Evolutionary conservation across 2,113 vertebrate species (phyloP), one percentile per base, ranked within the genome.

Genomic region (Corythornis cristatus): DNA sequence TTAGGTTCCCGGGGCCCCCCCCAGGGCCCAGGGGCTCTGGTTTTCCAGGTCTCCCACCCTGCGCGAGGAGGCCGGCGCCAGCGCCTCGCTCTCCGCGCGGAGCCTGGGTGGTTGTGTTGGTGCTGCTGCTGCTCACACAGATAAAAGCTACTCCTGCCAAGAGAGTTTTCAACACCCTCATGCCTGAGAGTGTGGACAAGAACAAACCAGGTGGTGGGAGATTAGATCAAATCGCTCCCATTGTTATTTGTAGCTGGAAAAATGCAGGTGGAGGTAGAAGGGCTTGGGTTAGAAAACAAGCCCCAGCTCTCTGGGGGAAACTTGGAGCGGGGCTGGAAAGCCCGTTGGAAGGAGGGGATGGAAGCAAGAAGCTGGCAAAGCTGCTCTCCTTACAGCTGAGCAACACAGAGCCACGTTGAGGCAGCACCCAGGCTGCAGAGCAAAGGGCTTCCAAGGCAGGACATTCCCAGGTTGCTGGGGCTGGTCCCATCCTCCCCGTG

Each of bases 161-260:
- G 79, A 87, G 60, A 2, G 6, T 93, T 95, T 83, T 81, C 91
- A 91, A 93, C 82, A 88, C 87, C 72, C 87, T 91, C 35, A 12
- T 74, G 87, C 82, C 91, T 85, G 11, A 87, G 67, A 92, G 79
- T 64, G 87, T 64, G 87, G 79, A 85, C 87, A 89, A 94, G 91
- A 94, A 88, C 87, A 86, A 93, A 83, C 88, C 92, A 92, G 86
- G 92, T 93, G 87, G 82, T 83, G 48, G 56, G 29, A 96, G 96
- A 96, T 95, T 71, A 95, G 96, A 95, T 95, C 95, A 93, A 96
- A 95, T 93, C 89, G 40, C 75, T 95, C 86, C 89, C 82, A 95
- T 95, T 93, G 82, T 96, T 96, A 88, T 80, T 91, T 72, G 82
- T 62, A 93, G 78, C 57, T 91, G 51, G 87, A 92, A 93, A 95